Evolutionary conservation across 2,797 vertebrate species (phyloP).

Genomic region (Valencia hispanica): DNA sequence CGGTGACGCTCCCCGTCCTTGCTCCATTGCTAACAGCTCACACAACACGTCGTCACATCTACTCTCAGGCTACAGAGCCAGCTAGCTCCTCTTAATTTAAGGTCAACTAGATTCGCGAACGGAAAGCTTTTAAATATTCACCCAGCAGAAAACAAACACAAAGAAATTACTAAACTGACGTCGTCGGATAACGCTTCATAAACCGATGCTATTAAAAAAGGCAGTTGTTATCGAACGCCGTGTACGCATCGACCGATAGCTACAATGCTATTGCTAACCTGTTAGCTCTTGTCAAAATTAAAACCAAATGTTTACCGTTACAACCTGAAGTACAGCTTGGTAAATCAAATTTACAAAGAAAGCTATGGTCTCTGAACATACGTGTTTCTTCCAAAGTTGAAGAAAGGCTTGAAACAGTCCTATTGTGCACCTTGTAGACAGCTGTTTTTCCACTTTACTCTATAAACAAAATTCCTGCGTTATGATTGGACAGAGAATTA

Average conservation of each 20-base stretch:
- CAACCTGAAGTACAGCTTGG: not conserved
- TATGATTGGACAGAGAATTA: conserved; percentile 65
- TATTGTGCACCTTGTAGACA: conserved; percentile 56
- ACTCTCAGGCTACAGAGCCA: conserved; percentile 41
- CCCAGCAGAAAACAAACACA: not conserved
- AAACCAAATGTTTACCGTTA: not conserved
- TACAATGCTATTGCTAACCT: conserved; percentile 53
- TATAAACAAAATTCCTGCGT: conserved; percentile 30
- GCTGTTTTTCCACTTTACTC: conserved; percentile 41
- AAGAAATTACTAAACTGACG: fast-evolving
- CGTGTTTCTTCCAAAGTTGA: conserved; percentile 10
- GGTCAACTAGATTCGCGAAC: conserved; percentile 28
- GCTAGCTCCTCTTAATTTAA: conserved; percentile 43
- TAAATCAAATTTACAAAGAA: not conserved
- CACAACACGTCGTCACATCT: conserved; percentile 73
- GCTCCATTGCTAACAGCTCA: conserved; percentile 73
- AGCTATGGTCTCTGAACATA: conserved; percentile 22
- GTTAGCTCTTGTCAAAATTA: conserved; percentile 14
- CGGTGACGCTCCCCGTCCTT: conserved; percentile 68
- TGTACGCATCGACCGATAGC: conserved; percentile 43
- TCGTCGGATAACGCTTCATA: not conserved
- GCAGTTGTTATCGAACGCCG: conserved; percentile 27
- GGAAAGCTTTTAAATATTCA: not conserved
- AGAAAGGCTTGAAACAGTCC: conserved; percentile 25
- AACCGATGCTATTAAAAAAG: conserved; percentile 15